Evolutionary conservation across 92 coral and sea anemone species (phyloP).

Genomic region (Parazoanthus atlanticus): DNA sequence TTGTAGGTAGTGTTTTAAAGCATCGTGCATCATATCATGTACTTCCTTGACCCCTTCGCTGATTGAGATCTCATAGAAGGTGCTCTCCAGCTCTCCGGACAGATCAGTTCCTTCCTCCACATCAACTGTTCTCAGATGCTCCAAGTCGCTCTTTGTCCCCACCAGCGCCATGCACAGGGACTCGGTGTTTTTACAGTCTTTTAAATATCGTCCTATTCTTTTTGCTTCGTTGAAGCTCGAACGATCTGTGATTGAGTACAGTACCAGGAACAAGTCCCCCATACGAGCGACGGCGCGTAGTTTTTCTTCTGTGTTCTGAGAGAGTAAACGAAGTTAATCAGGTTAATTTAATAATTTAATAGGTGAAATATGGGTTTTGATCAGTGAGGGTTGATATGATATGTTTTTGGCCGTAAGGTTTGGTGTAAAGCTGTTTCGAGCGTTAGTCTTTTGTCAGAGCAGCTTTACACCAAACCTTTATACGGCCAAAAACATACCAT

Average conservation of each 20-base stretch:
- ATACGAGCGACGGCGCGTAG: conserved; percentile 55
- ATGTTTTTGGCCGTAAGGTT: no score
- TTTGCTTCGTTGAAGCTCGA: conserved; percentile 69
- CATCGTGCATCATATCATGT: conserved; percentile 57
- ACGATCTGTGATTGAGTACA: conserved; percentile 71
- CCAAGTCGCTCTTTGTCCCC: conserved; percentile 70
- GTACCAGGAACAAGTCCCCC: conserved; percentile 58
- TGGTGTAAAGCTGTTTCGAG: no score
- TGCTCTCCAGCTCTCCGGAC: conserved; percentile 62
- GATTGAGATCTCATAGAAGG: conserved; percentile 68
- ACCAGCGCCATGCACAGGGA: conserved; percentile 64
- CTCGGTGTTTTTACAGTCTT: conserved; percentile 55
- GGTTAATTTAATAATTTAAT: no score
- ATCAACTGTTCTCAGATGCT: conserved; percentile 63
- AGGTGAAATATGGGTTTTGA: no score
- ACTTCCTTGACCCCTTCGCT: conserved; percentile 66
- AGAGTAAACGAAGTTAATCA: background rate
- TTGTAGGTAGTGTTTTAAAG: conserved; percentile 52
- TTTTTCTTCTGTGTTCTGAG: conserved; percentile 66
- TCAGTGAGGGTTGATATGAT: no score
- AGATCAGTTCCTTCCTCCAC: conserved; percentile 63
- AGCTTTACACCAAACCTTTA: no score
- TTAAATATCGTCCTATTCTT: conserved; percentile 60
- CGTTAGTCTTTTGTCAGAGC: no score
- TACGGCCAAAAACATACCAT: no score